phyloP scores from a whole-genome alignment of 92 coral and sea anemone genomes.

The Nematostella vectensis region DNA sequence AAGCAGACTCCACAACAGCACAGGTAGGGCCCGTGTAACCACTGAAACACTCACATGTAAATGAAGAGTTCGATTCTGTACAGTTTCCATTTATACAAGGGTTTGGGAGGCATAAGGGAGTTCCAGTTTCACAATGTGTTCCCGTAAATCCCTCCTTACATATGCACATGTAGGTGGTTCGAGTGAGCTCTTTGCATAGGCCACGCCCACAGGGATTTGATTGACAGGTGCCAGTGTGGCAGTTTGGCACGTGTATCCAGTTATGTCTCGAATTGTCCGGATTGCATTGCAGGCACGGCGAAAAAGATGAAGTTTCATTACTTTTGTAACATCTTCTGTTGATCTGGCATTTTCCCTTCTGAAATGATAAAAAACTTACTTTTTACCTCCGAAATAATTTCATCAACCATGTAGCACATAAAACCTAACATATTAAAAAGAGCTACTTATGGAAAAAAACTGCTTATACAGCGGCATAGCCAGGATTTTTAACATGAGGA shows the following conservation, averaged over 20 bases:
- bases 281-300: constrained; percentile 55
- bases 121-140: constrained; percentile 20
- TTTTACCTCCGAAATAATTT: too few relatives aligned
- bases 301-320: constrained; percentile 32
- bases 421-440: too few relatives aligned
- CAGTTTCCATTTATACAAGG: constrained; percentile 61
- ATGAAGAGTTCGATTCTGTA: background rate
- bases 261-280: constrained; percentile 23
- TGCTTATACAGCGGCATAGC: too few relatives aligned
- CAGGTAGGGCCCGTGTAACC: constrained; percentile 23
- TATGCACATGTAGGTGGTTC: constrained; percentile 38
- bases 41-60: constrained; percentile 4
- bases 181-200: constrained; percentile 32
- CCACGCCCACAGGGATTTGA: constrained; percentile 57
- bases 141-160: constrained; percentile 77
- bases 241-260: constrained; percentile 53
- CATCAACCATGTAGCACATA: too few relatives aligned
- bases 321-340: constrained; percentile 53
- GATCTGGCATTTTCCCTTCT: constrained; percentile 75
- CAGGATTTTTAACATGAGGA: too few relatives aligned
- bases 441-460: too few relatives aligned
- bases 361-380: constrained; percentile 1
- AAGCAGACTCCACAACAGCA: background rate
- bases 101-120: constrained; percentile 30
- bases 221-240: constrained; percentile 45